Conservation (phyloP, 2,888 invertebrate genomes). For the Prosopocoilus inquinatus region DNA sequence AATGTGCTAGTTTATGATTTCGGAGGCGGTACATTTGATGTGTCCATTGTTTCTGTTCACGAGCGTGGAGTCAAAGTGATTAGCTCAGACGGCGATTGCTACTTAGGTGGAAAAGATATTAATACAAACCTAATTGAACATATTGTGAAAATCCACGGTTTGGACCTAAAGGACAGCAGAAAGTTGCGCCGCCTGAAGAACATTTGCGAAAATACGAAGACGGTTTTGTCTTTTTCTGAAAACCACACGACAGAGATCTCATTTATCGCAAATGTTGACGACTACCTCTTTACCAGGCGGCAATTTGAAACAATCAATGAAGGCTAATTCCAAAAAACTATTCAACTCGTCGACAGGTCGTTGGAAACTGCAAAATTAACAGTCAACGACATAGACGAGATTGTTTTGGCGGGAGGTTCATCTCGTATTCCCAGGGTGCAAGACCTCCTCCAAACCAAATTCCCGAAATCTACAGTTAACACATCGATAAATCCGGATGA, state of each 20-base stretch:
- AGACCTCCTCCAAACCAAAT: constrained; percentile 25
- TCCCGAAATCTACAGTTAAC: constrained; percentile 25
- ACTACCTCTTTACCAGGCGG: constrained; percentile 19
- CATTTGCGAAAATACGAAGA: constrained; percentile 28
- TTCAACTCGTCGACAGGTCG: constrained; percentile 26
- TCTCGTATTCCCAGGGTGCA: constrained; percentile 35
- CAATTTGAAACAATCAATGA: constrained; percentile 29
- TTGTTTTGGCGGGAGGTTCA: constrained; percentile 35
- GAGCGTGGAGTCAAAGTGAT: constrained; percentile 22
- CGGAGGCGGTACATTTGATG: constrained; percentile 35
- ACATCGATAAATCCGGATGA: constrained; percentile 14
- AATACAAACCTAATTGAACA: constrained; percentile 24
- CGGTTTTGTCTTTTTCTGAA: background rate
- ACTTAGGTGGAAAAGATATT: constrained; percentile 37
- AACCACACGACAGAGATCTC: too few relatives aligned
- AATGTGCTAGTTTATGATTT: constrained; percentile 32
- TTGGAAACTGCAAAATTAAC: constrained; percentile 23
- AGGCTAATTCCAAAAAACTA: constrained; percentile 25
- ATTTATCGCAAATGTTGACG: too few relatives aligned
- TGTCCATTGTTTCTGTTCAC: constrained; percentile 27
- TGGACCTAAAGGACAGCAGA: constrained; percentile 19
- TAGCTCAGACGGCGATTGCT: constrained; percentile 30
- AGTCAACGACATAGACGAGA: constrained; percentile 29
- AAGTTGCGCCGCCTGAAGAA: constrained; percentile 16
- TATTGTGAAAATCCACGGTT: constrained; percentile 17